Base-by-base conservation (phyloP, 2,113 vertebrate genomes). In the Daboia siamensis region DNA sequence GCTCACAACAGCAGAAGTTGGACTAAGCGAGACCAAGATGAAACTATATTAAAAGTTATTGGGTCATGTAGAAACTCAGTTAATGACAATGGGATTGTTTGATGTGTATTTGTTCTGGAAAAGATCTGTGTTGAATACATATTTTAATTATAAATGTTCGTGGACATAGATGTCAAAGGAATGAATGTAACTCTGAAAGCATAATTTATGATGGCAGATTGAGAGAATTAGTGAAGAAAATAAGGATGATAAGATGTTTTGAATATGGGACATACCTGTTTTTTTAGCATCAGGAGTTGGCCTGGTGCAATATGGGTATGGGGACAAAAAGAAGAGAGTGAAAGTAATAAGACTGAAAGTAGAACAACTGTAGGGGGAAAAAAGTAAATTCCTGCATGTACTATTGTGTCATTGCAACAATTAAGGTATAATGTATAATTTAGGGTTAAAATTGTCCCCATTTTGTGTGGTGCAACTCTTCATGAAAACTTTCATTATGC, bases 401-500 rank as follows among this genome's bases (percentile, higher is more conserved):
- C 33, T 80, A 33, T 80, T 80, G 17, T 80, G 74, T 21, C 33
- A 80, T 44, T 80, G 33, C 69, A 80, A 80, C 39, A 80, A 80
- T 80, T 88, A 13, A n/a, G 39, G 59, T 61, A n/a, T 80, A 23
- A n/a, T 61, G n/a, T 90, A 21, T 80, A 80, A 39, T 80, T 80
- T 80, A 80, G 17, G 74, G 2, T 39, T 80, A 21, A 44, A 80
- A 39, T 9, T 61, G 55, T 1, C n/a, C 88, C n/a, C 46, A 44
- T 61, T 90, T 93, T 90, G 56, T 64, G 29, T 85, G 46, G 1
- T 0, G n/a, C 80, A 6, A 17, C n/a, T 46, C 87, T 94, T 92
- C 93, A 86, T 59, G n/a, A 26, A 74, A 56, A 87, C 96, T 93
- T 96, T 33, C 89, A 90, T 61, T 91, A 21, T 10, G 51, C 2